phyloP scores from a whole-genome alignment of 1,140 invertebrate species.

The Popillia japonica region DNA sequence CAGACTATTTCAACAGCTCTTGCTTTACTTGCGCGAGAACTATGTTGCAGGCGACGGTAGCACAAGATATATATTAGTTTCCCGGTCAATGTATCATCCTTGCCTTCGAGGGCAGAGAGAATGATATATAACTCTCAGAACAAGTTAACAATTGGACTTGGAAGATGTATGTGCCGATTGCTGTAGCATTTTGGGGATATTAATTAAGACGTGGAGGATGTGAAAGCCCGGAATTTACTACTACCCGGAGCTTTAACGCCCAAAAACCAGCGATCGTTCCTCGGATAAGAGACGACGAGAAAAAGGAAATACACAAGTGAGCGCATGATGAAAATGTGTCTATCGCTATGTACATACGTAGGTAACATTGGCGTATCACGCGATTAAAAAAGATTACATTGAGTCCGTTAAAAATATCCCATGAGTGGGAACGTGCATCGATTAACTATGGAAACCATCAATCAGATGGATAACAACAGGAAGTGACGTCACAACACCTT shows the following conservation, averaged over 20 bases:
- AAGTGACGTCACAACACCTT: constrained; percentile 39
- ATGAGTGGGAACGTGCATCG: constrained; percentile 34
- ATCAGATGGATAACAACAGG: constrained; percentile 38
- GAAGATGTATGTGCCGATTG: constrained; percentile 58
- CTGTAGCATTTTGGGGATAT: constrained; percentile 53
- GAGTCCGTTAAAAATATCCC: constrained; percentile 33
- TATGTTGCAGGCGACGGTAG: neutral
- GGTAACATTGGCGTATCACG: neutral
- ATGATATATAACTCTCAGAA: constrained; percentile 59
- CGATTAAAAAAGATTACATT: constrained; percentile 35
- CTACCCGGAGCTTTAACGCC: neutral
- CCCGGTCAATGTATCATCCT: constrained; percentile 54
- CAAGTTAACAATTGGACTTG: constrained; percentile 60
- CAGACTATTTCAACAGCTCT: neutral
- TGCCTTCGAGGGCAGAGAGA: constrained; percentile 52
- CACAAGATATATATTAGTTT: constrained; percentile 49
- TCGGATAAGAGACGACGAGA: neutral
- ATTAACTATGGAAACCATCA: constrained; percentile 34
- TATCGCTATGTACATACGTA: too few relatives aligned
- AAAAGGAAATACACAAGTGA: neutral
- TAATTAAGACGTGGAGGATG: constrained; percentile 53
- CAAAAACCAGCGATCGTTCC: neutral
- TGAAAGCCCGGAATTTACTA: constrained; percentile 6
- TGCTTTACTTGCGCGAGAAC: neutral
- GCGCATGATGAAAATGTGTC: neutral